phyloP scores from a whole-genome alignment of 1,140 invertebrate genomes.

The Microplitis demolitor region DNA sequence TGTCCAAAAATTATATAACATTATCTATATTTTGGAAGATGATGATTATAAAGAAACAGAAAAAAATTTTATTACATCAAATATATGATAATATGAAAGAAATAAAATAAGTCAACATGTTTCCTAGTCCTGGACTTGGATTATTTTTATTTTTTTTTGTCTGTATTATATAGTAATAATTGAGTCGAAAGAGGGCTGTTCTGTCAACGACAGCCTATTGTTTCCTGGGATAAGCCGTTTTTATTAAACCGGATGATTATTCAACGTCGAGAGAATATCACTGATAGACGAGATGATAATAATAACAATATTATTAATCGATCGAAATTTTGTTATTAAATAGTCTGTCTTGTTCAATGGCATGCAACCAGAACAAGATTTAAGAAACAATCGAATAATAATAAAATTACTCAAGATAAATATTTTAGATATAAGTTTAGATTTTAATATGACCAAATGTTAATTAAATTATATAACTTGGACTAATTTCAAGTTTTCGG shows the following conservation, averaged over 20 bases:
- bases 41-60: neutral
- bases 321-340: slow-evolving; percentile 20
- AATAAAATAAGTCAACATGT: too few species aligned
- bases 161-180: too few species aligned
- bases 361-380: too few species aligned
- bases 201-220: slow-evolving; percentile 15
- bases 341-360: neutral
- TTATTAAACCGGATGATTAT: slow-evolving; percentile 53
- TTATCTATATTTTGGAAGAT: too few species aligned
- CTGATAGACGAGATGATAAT: slow-evolving; percentile 23
- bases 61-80: neutral
- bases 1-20: too few species aligned
- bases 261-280: slow-evolving; percentile 36
- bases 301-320: slow-evolving; percentile 27
- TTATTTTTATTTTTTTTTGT: too few species aligned
- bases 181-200: neutral
- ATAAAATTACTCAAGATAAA: neutral
- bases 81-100: neutral
- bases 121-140: too few species aligned
- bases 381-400: too few species aligned
- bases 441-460: too few species aligned
- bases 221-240: slow-evolving; percentile 46
- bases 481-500: too few species aligned
- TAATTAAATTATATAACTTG: too few species aligned
- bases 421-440: neutral